phyloP scores from a whole-genome alignment of 2,113 vertebrate species.

The Falcunculus frontatus region DNA sequence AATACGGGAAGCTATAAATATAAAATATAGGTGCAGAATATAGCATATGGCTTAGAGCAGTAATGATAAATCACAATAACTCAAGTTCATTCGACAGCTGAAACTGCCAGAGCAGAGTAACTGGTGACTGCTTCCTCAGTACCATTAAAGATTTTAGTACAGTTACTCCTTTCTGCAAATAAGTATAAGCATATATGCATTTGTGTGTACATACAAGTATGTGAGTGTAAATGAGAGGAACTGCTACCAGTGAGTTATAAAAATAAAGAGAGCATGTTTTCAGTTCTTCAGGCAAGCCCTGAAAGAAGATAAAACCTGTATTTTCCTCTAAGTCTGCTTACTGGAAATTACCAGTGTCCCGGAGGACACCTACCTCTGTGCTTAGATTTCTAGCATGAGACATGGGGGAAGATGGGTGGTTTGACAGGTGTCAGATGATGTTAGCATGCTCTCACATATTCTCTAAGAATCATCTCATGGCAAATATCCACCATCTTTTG shows the following conservation, averaged over 20 bases:
- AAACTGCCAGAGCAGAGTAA: constrained; percentile 23
- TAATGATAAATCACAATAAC: constrained; percentile 35
- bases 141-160: neutral
- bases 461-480: neutral
- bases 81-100: constrained; percentile 15
- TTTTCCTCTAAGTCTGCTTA: neutral
- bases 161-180: neutral
- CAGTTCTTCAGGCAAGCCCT: neutral
- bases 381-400: neutral
- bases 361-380: neutral
- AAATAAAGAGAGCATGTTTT: neutral
- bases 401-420: neutral
- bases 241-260: neutral
- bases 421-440: neutral
- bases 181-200: neutral
- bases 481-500: neutral
- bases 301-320: fast-evolving
- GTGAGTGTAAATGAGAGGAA: neutral
- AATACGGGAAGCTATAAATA: neutral
- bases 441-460: neutral
- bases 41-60: constrained; percentile 2
- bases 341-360: neutral
- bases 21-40: constrained; percentile 17
- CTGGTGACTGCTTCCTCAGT: constrained; percentile 11
- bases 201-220: neutral